phyloP scores from a whole-genome alignment of 1,140 invertebrate species.

The Papilio xuthus region DNA sequence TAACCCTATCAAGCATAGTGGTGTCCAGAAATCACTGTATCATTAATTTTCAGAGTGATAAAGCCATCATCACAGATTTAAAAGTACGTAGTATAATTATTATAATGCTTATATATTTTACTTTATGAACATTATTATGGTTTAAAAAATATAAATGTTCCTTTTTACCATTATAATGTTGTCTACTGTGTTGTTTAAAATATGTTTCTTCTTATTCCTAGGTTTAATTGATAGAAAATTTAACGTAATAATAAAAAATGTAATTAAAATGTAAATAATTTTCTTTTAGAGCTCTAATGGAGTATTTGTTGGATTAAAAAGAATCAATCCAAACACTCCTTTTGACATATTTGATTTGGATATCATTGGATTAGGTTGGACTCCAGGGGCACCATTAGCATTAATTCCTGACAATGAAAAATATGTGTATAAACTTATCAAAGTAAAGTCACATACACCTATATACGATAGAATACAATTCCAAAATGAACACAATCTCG shows the following conservation, averaged over 20 bases:
- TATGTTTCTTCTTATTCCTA: background rate
- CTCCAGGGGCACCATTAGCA: conserved; percentile 51
- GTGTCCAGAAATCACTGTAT: conserved; percentile 72
- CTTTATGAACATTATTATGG: background rate
- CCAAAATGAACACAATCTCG: conserved; percentile 58
- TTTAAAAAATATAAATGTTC: background rate
- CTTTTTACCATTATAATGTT: background rate
- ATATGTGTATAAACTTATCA: conserved; percentile 67
- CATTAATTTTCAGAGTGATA: conserved; percentile 58
- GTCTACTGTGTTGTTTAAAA: background rate
- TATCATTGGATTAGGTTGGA: conserved; percentile 71
- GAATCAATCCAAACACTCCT: conserved; percentile 61
- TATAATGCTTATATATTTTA: background rate
- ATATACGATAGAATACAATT: conserved; percentile 56
- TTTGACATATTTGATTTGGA: conserved; percentile 56
- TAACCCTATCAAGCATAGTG: conserved; percentile 65
- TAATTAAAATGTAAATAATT: background rate
- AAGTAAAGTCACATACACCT: conserved; percentile 46
- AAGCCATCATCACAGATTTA: conserved; percentile 64
- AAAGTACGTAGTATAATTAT: conserved; percentile 50
- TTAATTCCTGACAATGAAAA: conserved; percentile 65
- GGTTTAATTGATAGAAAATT: no score
- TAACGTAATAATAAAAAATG: no score
- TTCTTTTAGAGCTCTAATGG: conserved; percentile 74
- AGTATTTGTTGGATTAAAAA: conserved; percentile 65